Percentiles rank a stretch among this genome's conserved stretches.
phyloP scores from a whole-genome alignment of 2,888 invertebrate genomes.

The Craniophora ligustri region DNA sequence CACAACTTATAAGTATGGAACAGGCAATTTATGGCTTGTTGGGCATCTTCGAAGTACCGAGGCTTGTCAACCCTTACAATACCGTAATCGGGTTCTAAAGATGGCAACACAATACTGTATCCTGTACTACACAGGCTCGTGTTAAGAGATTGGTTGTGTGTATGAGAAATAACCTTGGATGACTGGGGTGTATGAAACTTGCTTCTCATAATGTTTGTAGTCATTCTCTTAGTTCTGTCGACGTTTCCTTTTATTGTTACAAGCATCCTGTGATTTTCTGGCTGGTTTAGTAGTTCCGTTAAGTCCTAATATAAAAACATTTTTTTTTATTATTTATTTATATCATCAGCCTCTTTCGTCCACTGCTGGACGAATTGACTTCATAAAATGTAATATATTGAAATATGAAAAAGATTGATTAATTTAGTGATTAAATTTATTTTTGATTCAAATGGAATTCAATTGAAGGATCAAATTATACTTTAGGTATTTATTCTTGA shows the following conservation, averaged over 20 bases:
- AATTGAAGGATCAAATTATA: no score
- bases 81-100: constrained; percentile 81
- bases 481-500: no score
- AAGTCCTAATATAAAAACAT: constrained; percentile 75
- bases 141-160: constrained; percentile 64
- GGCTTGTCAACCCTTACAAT: constrained; percentile 75
- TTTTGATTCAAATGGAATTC: no score
- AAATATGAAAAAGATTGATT: no score
- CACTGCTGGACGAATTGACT: no score
- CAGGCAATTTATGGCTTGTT: constrained; percentile 79
- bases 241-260: constrained; percentile 74
- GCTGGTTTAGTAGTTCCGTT: constrained; percentile 69
- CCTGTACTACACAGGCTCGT: constrained; percentile 55
- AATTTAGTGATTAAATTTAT: no score
- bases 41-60: constrained; percentile 79
- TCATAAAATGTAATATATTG: no score
- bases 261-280: constrained; percentile 79
- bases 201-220: constrained; percentile 63
- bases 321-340: no score
- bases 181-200: constrained; percentile 69
- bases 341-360: no score
- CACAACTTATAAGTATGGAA: constrained; percentile 77
- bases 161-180: constrained; percentile 63
- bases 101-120: constrained; percentile 62
- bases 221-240: constrained; percentile 75